phyloP scores from a whole-genome alignment of 2,113 vertebrate species.

The Rostratula benghalensis region DNA sequence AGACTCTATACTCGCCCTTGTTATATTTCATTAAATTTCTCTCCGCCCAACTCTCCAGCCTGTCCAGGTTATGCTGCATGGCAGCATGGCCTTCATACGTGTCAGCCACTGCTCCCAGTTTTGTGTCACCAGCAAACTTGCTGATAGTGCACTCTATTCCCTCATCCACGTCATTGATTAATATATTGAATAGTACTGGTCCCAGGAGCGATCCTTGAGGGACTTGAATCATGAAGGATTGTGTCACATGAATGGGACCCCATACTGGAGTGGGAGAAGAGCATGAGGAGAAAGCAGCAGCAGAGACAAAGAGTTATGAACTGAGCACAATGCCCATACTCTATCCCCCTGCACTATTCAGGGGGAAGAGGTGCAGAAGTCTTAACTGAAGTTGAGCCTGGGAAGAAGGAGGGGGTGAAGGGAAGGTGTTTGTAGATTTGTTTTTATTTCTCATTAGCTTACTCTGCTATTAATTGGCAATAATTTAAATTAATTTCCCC shows the following conservation, averaged over 20 bases:
- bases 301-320: not conserved
- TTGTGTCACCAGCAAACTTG: no score
- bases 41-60: no score
- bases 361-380: not conserved
- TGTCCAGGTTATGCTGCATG: no score
- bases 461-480: not conserved
- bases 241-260: not conserved
- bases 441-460: not conserved
- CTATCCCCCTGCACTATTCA: accelerated
- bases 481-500: not conserved
- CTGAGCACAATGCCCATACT: not conserved
- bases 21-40: no score
- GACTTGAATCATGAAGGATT: not conserved
- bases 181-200: no score
- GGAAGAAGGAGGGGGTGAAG: not conserved
- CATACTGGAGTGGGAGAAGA: accelerated
- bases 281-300: not conserved
- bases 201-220: no score
- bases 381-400: not conserved
- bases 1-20: no score
- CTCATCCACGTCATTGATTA: no score
- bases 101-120: no score
- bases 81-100: no score
- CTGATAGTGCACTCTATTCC: no score
- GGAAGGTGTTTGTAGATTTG: not conserved